phyloP scores from a whole-genome alignment of 2,888 invertebrate genomes.

The Chrysopilus asiliformis region DNA sequence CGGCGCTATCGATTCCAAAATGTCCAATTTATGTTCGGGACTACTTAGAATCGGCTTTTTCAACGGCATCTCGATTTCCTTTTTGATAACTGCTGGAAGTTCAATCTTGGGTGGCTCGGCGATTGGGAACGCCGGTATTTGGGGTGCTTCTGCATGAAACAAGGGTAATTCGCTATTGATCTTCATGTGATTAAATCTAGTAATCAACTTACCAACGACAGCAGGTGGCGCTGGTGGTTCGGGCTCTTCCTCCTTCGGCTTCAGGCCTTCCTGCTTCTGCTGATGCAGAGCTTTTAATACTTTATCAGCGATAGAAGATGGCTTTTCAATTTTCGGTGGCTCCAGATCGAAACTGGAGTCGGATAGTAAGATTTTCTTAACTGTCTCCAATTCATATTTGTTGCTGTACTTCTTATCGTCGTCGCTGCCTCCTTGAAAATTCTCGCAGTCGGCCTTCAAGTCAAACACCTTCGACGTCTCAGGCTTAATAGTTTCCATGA shows the following conservation, averaged over 20 bases:
- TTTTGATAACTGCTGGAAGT: slow-evolving; percentile 17
- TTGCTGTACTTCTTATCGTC: slow-evolving; percentile 19
- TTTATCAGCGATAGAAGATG: slow-evolving; percentile 49
- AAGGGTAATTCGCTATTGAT: background rate
- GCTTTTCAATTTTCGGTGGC: slow-evolving; percentile 30
- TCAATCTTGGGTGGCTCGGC: slow-evolving; percentile 27
- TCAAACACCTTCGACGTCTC: slow-evolving; percentile 28
- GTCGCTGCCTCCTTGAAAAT: slow-evolving; percentile 17
- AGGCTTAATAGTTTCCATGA: slow-evolving; percentile 25
- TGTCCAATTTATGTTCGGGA: slow-evolving; percentile 29
- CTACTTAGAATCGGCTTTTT: slow-evolving; percentile 25
- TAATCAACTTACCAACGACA: background rate
- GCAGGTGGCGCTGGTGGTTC: slow-evolving; percentile 9
- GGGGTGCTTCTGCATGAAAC: slow-evolving; percentile 6
- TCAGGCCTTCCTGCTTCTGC: slow-evolving; percentile 40
- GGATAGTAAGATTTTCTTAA: slow-evolving; percentile 28
- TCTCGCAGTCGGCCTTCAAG: slow-evolving; percentile 25
- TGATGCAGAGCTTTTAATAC: slow-evolving; percentile 44
- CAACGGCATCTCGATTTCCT: slow-evolving; percentile 18
- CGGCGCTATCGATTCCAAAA: slow-evolving; percentile 30
- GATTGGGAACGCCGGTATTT: slow-evolving; percentile 3
- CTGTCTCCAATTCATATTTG: slow-evolving; percentile 32
- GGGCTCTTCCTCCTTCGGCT: slow-evolving; percentile 38
- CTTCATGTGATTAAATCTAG: no score
- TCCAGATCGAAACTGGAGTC: slow-evolving; percentile 30